Evolutionary conservation across 2,113 vertebrate species (phyloP).

Genomic region (Apaloderma vittatum): DNA sequence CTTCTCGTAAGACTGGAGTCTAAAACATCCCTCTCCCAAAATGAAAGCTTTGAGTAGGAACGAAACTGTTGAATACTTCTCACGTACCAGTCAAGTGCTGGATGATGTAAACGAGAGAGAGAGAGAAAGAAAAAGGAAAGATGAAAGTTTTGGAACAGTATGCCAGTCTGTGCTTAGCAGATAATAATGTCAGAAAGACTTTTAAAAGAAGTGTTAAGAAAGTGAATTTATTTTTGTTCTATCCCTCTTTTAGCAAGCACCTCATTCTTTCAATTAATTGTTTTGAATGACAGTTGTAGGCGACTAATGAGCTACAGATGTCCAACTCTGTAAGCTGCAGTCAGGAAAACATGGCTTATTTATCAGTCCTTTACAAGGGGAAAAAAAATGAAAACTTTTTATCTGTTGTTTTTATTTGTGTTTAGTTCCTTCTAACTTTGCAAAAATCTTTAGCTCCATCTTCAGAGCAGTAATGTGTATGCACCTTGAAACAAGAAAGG

Average conservation of each 20-base stretch:
- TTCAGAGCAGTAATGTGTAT: conserved; percentile 63
- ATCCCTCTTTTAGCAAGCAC: conserved; percentile 14
- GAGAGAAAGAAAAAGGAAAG: not conserved
- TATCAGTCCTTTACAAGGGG: conserved; percentile 19
- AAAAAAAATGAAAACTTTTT: not conserved
- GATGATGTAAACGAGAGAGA: not conserved
- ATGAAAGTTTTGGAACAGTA: conserved; percentile 20
- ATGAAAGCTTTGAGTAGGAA: not conserved
- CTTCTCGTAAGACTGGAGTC: not conserved
- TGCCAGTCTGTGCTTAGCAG: not conserved
- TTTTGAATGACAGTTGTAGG: conserved; percentile 58
- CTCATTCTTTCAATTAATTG: conserved; percentile 67
- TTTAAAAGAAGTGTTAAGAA: conserved; percentile 24
- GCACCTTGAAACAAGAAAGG: conserved; percentile 34
- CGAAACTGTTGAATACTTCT: not conserved
- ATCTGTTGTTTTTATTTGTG: conserved; percentile 13
- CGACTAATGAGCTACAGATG: conserved; percentile 67
- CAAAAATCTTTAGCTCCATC: conserved; percentile 80
- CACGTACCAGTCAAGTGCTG: not conserved
- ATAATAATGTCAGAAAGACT: not conserved
- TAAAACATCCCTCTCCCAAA: not conserved
- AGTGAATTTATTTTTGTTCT: conserved; percentile 39
- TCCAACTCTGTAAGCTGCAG: conserved; percentile 38
- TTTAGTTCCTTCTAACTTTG: conserved; percentile 20
- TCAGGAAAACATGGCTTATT: conserved; percentile 49